Evolutionary conservation across 2,888 invertebrate species (phyloP), one percentile per base, ranked within the genome.

Genomic region (Phalera bucephala): DNA sequence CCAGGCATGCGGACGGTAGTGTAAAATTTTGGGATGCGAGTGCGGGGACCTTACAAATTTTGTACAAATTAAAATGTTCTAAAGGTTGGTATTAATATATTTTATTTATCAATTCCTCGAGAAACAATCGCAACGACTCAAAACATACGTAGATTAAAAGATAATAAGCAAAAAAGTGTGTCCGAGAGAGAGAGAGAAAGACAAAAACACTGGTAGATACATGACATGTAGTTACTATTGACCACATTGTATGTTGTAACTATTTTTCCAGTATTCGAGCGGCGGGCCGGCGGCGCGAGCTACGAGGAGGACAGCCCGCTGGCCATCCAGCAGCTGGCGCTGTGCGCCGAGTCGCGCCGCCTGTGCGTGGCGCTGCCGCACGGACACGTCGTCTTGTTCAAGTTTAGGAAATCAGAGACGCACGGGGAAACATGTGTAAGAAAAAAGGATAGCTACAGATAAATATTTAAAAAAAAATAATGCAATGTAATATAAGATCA

Each of bases 11-110:
- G 52, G 99, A 99, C 88, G 99, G 99, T 33, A 98, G 98, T 72
- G 92, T 99, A 38, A 99, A 99, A 83, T 99, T 99, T 88, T 99
- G 99, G 99, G 99, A 99, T 83, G 97, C 98, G 29, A 97, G 98
- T 71, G 97, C 97, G 34, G 98, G 98, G 55, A 96, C 96, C 47
- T 91, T 99, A 64, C 98, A 99, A 91, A 95, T 98, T 69, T 92
- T 99, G 73, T 99, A 99, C 91, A 99, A 99, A 92, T 91, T 99
- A 72, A 99, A 99, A 92, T 98, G 98, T 75, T 96, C 97, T 59
- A 98, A 99, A 91, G 91, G 90, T 90, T 37, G 56, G 66, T 47
- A n/a, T n/a, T n/a, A n/a, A n/a, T n/a, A n/a, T 6, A 5, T 3
- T 11, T 14, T 14, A 21, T 22, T 9, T 15, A 8, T 2, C 21